Evolutionary conservation across 2,113 vertebrate species (phyloP).

Genomic region (Heterotilapia buettikoferi): DNA sequence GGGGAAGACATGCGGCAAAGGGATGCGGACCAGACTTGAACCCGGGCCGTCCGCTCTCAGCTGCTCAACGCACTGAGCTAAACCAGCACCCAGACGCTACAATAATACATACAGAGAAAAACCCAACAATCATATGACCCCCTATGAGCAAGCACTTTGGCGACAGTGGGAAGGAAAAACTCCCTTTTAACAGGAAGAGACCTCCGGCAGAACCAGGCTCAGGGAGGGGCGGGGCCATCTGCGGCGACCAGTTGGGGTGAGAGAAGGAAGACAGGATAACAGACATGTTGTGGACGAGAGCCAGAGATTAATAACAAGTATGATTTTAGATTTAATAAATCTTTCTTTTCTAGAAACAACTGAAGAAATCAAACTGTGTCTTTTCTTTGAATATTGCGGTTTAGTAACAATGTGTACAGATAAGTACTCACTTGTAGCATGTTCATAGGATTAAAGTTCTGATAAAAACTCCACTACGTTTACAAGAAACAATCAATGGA

Average conservation of each 20-base stretch:
- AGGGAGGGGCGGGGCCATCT: neutral
- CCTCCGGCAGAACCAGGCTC: fast-evolving
- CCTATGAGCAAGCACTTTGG: fast-evolving
- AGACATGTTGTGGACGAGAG: neutral
- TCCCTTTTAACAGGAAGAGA: neutral
- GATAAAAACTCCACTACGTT: neutral
- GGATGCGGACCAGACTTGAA: neutral
- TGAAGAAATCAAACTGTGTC: neutral
- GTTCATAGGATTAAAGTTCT: neutral
- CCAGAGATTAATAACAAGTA: neutral
- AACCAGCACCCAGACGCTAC: neutral
- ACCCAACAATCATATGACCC: neutral
- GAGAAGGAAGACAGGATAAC: neutral
- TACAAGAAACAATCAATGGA: neutral
- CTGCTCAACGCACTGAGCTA: neutral
- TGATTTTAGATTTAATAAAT: neutral
- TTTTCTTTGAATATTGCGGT: neutral
- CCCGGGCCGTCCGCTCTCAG: neutral
- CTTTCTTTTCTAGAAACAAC: neutral
- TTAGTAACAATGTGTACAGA: neutral
- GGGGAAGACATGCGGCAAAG: neutral
- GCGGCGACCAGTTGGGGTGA: fast-evolving
- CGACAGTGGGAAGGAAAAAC: neutral
- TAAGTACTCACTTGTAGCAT: neutral
- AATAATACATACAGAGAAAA: neutral